A percentile compares a stretch with the other conserved stretches of the same genome.
These are phyloP conservation scores for Delichon dasypus DNA, from an alignment of 2,797 vertebrate genomes.

Conservation along the genomic window DNA sequence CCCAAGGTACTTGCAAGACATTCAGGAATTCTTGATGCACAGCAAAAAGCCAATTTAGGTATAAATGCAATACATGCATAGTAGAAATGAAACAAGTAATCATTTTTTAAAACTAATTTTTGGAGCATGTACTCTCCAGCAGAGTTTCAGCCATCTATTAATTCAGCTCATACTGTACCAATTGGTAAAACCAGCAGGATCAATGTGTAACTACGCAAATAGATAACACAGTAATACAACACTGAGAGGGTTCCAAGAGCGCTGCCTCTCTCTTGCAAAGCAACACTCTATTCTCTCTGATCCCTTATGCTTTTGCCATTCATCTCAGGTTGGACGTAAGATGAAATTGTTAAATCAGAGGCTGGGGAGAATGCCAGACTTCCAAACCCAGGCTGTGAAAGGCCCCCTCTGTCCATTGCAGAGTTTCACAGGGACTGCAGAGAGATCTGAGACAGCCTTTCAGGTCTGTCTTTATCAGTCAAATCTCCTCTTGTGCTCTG, in stretches of 20 bases:
- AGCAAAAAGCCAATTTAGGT: background rate
- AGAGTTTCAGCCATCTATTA: background rate
- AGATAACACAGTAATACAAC: background rate
- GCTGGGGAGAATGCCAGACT: constrained; percentile 35
- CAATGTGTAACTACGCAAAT: background rate
- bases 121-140: background rate
- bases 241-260: background rate
- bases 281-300: background rate
- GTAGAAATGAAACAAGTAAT: background rate
- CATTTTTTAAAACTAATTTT: background rate
- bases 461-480: constrained; percentile 18
- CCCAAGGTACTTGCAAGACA: background rate
- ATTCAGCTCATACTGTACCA: background rate
- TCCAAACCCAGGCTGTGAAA: constrained; percentile 22
- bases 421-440: background rate
- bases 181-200: background rate
- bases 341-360: constrained; percentile 32
- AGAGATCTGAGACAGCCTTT: constrained; percentile 25
- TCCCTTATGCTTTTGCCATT: constrained; percentile 8
- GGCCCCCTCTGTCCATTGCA: constrained; percentile 17
- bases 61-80: background rate
- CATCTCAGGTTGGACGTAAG: background rate
- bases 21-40: background rate
- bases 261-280: background rate
- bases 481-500: background rate